These are phyloP conservation scores for Pogonocichla stellata DNA, from an alignment of 2,113 vertebrate genomes.

Conservation along the genomic window DNA sequence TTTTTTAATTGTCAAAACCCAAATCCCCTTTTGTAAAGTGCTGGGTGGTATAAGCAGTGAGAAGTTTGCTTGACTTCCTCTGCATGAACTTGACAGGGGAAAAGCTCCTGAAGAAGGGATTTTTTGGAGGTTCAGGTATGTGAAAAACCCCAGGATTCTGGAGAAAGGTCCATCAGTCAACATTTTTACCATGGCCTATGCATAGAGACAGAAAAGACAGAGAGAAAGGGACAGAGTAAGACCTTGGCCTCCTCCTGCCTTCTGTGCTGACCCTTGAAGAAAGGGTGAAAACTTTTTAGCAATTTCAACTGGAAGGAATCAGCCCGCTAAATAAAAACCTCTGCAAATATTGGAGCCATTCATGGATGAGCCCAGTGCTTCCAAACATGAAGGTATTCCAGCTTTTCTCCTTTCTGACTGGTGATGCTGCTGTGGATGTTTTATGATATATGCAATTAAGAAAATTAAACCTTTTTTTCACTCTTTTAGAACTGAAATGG, in stretches of 20 bases:
- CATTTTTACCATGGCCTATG: not conserved
- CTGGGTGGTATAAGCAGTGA: not conserved
- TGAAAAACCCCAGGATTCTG: not conserved
- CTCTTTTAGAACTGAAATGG: not conserved
- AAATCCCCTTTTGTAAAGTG: not conserved
- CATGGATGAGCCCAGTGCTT: not conserved
- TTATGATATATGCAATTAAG: not conserved
- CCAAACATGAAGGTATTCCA: accelerated
- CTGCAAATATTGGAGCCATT: accelerated
- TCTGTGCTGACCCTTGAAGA: not conserved
- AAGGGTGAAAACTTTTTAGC: not conserved
- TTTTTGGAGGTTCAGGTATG: not conserved
- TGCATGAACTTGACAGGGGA: not conserved
- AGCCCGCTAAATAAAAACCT: not conserved
- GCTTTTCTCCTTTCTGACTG: not conserved
- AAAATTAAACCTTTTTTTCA: not conserved
- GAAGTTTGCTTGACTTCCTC: not conserved
- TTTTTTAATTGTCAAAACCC: not conserved
- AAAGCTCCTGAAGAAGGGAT: not conserved
- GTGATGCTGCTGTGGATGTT: not conserved
- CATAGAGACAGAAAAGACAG: not conserved
- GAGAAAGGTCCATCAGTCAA: not conserved
- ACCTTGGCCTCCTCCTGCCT: not conserved
- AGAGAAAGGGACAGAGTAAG: not conserved
- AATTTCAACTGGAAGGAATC: not conserved